Conservation (phyloP, 2,113 vertebrate genomes). For the Chroicocephalus ridibundus region DNA sequence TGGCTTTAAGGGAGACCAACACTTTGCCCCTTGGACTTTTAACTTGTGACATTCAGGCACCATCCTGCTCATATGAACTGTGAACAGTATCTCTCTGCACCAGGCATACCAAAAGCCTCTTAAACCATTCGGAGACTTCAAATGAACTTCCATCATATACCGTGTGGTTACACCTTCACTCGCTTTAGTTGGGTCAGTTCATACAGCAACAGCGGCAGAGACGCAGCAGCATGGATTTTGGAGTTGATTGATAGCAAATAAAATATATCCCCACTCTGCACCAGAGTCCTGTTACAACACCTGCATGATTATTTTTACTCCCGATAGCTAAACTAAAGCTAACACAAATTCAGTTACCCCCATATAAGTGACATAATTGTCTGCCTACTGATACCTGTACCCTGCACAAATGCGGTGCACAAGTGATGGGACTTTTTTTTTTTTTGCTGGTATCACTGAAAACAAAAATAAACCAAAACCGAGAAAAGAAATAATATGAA, state of each 20-base stretch:
- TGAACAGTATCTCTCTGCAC: not conserved
- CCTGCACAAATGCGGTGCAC: not conserved
- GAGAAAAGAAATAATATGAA: not conserved
- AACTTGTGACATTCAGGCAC: conserved; percentile 8
- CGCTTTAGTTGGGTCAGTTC: not conserved
- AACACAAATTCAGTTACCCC: not conserved
- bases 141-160: not conserved
- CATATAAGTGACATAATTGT: not conserved
- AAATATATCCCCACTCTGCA: not conserved
- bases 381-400: not conserved
- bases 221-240: not conserved
- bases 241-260: not conserved
- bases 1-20: not conserved
- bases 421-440: not conserved
- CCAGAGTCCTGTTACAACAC: not conserved
- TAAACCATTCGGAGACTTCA: not conserved
- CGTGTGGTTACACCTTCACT: not conserved
- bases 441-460: not conserved
- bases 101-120: not conserved
- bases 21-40: conserved; percentile 20
- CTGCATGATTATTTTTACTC: not conserved
- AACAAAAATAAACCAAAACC: not conserved
- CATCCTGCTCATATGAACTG: not conserved
- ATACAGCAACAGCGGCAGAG: not conserved
- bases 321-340: not conserved